These are phyloP conservation scores for Sylvia atricapilla DNA, from an alignment of 2,113 vertebrate species.

Conservation along the genomic window DNA sequence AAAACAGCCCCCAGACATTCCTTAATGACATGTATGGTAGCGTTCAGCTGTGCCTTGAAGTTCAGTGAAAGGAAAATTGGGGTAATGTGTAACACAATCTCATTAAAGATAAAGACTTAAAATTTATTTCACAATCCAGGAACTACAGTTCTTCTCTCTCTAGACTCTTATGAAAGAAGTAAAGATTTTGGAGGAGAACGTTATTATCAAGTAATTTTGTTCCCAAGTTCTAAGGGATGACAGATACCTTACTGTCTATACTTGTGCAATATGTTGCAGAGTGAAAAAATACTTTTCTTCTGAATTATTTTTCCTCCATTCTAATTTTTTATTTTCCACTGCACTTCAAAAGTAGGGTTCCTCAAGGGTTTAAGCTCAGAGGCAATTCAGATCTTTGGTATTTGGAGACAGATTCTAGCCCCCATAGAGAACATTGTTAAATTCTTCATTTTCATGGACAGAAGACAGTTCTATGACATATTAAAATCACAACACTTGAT, in stretches of 20 bases:
- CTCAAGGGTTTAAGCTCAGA: neutral
- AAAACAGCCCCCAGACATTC: neutral
- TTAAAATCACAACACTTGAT: neutral
- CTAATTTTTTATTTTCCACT: neutral
- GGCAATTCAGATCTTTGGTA: neutral
- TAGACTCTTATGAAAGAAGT: neutral
- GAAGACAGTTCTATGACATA: neutral
- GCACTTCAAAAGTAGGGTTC: neutral
- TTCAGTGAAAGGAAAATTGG: neutral
- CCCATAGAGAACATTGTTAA: neutral
- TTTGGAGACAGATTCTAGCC: neutral
- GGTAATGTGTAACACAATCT: neutral
- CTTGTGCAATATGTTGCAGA: neutral
- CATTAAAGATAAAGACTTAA: neutral
- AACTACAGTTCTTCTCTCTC: neutral
- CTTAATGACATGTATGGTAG: neutral
- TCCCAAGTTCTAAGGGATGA: neutral
- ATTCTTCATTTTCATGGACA: neutral
- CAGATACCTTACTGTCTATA: neutral
- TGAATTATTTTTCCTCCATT: neutral
- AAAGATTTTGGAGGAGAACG: neutral
- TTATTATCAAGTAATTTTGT: neutral
- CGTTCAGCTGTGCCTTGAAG: neutral
- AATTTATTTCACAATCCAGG: neutral
- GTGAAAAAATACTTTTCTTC: neutral